phyloP scores from a whole-genome alignment of 1,140 invertebrate genomes.

The Anastrepha obliqua region DNA sequence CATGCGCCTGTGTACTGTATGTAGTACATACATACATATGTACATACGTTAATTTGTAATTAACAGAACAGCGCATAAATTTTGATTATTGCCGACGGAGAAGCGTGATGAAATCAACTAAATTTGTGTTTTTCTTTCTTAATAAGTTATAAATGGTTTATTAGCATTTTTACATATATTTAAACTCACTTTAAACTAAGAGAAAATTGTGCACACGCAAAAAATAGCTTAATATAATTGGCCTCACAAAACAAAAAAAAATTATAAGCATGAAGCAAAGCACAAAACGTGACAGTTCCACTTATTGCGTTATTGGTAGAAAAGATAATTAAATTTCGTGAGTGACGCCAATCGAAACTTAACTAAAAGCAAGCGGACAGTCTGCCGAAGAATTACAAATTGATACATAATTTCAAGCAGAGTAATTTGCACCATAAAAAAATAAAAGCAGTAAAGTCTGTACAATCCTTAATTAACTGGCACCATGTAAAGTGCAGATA shows the following conservation, averaged over 20 bases:
- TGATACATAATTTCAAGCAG: too few species aligned
- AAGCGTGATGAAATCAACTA: background rate
- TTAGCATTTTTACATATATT: conserved; percentile 3
- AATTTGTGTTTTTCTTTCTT: conserved; percentile 19
- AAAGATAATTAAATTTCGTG: conserved; percentile 22
- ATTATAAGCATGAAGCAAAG: background rate
- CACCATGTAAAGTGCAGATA: too few species aligned
- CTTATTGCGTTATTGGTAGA: background rate
- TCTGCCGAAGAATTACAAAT: too few species aligned
- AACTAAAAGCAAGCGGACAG: background rate
- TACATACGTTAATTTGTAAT: background rate
- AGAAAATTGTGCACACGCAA: background rate
- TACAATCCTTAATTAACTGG: too few species aligned
- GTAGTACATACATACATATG: background rate
- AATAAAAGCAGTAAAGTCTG: too few species aligned
- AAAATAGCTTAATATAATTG: conserved; percentile 15
- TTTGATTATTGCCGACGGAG: background rate
- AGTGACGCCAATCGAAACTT: conserved; percentile 1
- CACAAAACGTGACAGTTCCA: conserved; percentile 5
- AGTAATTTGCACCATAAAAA: too few species aligned
- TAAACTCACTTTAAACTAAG: conserved; percentile 1
- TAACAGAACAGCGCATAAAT: conserved; percentile 19
- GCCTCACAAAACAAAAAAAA: background rate
- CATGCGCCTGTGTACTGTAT: background rate
- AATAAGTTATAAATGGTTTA: conserved; percentile 11